Evolutionary conservation across 2,113 vertebrate species (phyloP), one percentile per base, ranked within the genome.

Genomic region (Macrotus californicus): DNA sequence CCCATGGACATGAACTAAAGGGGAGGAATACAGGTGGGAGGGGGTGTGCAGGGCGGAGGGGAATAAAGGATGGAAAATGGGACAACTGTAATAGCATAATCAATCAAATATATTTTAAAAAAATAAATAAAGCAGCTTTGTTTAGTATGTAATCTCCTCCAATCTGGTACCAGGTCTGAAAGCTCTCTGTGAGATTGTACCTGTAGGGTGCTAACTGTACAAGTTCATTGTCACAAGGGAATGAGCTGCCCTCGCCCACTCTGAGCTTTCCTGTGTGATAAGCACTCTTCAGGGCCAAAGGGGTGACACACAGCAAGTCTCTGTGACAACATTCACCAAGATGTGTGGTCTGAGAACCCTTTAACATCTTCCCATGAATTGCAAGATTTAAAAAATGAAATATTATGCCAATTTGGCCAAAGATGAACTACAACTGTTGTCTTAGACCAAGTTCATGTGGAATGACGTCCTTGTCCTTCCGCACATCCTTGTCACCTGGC

Each of bases 101-200:
- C n/a, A n/a, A n/a, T n/a, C n/a, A n/a, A n/a, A n/a, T n/a, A n/a
- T n/a, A n/a, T n/a, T n/a, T n/a, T n/a, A n/a, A n/a, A n/a, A n/a
- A n/a, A n/a, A n/a, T n/a, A n/a, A n/a, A n/a, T 95, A 95, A 97
- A 97, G 97, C 77, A 95, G 96, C 80, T 98, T 98, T 98, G 98
- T 98, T 98, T 97, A 97, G 95, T 97, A 96, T 92, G 97, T 91
- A 97, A 97, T 87, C 90, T 87, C 95, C 97, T 93, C 94, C 87
- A 89, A 82, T 89, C 94, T 72, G 92, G 96, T 96, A 98, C 93
- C 97, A n/a, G 94, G 90, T 98, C 97, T 95, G 98, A 98, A 98
- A 96, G 91, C 87, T 96, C 81, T 91, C 13, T 93, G 82, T 97
- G 93, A 97, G 96, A 82, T 92, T 95, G 95, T 94, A 95, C 81